These are phyloP conservation scores for Eleginops maclovinus DNA, from an alignment of 2,113 vertebrate species.

Conservation along the genomic window DNA sequence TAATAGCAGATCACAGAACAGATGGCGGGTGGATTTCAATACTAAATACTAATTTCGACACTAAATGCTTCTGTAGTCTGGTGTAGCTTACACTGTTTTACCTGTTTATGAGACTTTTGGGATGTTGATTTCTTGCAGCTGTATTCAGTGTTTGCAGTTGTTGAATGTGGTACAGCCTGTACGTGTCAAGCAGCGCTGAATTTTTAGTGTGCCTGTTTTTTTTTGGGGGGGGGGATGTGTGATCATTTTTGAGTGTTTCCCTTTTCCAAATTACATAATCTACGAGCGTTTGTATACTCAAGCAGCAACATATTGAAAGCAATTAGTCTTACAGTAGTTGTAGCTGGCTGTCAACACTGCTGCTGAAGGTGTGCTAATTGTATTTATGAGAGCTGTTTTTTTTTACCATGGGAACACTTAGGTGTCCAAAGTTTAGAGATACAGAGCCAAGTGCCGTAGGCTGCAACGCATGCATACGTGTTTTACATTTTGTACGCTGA, in stretches of 20 bases:
- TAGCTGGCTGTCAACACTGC: background rate
- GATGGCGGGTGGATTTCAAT: background rate
- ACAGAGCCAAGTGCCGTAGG: constrained; percentile 22
- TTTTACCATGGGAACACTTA: constrained; percentile 3
- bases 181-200: background rate
- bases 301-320: constrained; percentile 9
- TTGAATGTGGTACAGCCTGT: background rate
- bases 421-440: constrained; percentile 27
- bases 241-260: background rate
- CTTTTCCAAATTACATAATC: constrained; percentile 9
- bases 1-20: background rate
- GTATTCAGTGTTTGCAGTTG: background rate
- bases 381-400: background rate
- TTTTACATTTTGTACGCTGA: constrained; percentile 14
- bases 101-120: background rate
- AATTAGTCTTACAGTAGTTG: background rate
- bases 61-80: background rate
- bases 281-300: background rate
- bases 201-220: background rate
- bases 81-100: background rate
- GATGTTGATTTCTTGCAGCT: constrained; percentile 7
- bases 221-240: constrained; percentile 7
- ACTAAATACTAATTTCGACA: too few relatives aligned
- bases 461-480: constrained; percentile 11
- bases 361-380: constrained; percentile 1